Evolutionary conservation across 1,140 invertebrate species (phyloP).

Genomic region (Octopus bimaculoides): DNA sequence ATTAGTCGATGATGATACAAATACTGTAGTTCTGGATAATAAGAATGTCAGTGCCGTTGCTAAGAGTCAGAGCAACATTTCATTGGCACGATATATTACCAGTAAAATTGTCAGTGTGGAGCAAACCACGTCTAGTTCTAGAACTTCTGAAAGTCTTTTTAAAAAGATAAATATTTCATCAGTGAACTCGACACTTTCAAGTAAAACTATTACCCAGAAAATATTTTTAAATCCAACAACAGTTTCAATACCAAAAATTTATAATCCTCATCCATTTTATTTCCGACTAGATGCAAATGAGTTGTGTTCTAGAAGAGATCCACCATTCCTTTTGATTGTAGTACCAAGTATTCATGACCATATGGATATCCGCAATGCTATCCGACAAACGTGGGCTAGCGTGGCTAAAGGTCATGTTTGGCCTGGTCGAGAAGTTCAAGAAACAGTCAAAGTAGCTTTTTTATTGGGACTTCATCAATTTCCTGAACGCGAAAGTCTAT

Average conservation of each 20-base stretch:
- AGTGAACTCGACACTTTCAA: too few relatives aligned
- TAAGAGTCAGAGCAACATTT: too few relatives aligned
- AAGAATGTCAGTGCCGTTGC: too few relatives aligned
- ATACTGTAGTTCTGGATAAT: too few relatives aligned
- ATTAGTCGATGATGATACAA: too few relatives aligned
- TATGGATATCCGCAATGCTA: constrained; percentile 9
- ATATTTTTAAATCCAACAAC: neutral
- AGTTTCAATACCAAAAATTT: neutral
- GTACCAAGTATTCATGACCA: neutral
- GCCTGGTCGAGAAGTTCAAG: neutral
- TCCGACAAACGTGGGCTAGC: neutral
- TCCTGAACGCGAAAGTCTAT: neutral
- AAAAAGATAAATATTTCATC: too few relatives aligned
- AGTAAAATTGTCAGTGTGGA: too few relatives aligned
- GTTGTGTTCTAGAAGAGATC: neutral
- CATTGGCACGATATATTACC: too few relatives aligned
- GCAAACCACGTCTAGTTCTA: too few relatives aligned
- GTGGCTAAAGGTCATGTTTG: neutral
- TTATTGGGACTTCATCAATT: neutral
- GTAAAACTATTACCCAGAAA: too few relatives aligned
- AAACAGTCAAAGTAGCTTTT: neutral
- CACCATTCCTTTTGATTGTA: neutral
- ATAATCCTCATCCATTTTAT: constrained; percentile 1
- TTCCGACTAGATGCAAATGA: neutral
- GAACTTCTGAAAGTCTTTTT: too few relatives aligned